phyloP scores from a whole-genome alignment of 2,113 vertebrate genomes.

The Anarhynchus alexandrinus region DNA sequence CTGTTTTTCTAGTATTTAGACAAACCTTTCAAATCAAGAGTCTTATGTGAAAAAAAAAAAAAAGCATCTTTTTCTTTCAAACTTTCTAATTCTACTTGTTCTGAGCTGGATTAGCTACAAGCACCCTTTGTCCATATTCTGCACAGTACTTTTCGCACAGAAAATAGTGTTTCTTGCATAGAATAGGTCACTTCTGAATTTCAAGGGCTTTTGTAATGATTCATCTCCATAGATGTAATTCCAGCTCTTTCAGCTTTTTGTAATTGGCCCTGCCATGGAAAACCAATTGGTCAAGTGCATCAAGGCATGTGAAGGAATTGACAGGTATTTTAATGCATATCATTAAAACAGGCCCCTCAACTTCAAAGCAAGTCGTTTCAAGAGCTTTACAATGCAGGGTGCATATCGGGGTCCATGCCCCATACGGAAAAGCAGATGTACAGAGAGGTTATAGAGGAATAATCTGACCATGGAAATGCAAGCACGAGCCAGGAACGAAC shows the following conservation, averaged over 20 bases:
- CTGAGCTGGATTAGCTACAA: not conserved
- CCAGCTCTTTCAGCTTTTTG: not conserved
- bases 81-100: not conserved
- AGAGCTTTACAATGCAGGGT: not conserved
- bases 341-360: not conserved
- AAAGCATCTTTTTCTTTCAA: not conserved
- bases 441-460: not conserved
- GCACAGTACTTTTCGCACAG: not conserved
- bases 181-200: not conserved
- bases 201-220: not conserved
- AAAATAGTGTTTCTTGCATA: not conserved
- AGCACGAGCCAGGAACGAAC: not conserved
- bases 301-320: not conserved
- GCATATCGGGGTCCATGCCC: not conserved
- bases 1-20: not conserved
- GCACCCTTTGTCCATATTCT: fast-evolving
- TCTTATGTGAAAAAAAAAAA: not conserved
- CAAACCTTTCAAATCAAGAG: not conserved
- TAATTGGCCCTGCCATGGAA: not conserved
- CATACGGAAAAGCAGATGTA: not conserved
- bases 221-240: not conserved
- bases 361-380: not conserved
- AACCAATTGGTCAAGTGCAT: not conserved
- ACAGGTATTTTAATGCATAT: not conserved
- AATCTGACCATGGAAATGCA: not conserved